These are phyloP conservation scores for Agrochola lychnidis DNA, from an alignment of 2,888 invertebrate species.

Conservation along the genomic window DNA sequence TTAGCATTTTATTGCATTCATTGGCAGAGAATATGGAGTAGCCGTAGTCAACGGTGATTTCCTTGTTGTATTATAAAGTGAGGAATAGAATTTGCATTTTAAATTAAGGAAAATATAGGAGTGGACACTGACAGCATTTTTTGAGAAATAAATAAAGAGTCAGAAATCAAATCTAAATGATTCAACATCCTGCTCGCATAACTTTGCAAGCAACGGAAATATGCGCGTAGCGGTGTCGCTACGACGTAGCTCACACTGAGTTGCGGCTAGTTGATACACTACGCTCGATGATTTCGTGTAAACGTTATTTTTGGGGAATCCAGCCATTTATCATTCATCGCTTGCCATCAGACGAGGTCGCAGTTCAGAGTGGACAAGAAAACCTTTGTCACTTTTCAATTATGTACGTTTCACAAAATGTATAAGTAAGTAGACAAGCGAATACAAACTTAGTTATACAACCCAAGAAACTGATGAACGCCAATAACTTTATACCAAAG, in stretches of 20 bases:
- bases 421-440: background rate
- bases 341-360: background rate
- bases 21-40: too few species aligned
- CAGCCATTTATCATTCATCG: background rate
- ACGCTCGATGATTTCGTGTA: background rate
- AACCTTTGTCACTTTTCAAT: background rate
- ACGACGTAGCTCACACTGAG: background rate
- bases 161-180: background rate
- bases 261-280: background rate
- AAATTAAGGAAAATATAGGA: background rate
- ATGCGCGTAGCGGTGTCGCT: background rate
- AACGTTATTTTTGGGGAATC: background rate
- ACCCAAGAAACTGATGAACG: background rate
- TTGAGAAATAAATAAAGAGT: background rate
- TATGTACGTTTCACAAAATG: background rate
- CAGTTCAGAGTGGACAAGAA: background rate
- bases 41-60: background rate
- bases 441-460: background rate
- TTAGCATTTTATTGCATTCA: background rate
- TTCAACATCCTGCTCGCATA: background rate
- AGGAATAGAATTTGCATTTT: background rate
- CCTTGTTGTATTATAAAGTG: background rate
- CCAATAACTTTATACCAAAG: background rate
- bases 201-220: background rate
- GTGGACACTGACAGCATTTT: background rate